These are phyloP conservation scores for Tragelaphus buxtoni DNA, from an alignment of 2,113 vertebrate species.

Conservation along the genomic window DNA sequence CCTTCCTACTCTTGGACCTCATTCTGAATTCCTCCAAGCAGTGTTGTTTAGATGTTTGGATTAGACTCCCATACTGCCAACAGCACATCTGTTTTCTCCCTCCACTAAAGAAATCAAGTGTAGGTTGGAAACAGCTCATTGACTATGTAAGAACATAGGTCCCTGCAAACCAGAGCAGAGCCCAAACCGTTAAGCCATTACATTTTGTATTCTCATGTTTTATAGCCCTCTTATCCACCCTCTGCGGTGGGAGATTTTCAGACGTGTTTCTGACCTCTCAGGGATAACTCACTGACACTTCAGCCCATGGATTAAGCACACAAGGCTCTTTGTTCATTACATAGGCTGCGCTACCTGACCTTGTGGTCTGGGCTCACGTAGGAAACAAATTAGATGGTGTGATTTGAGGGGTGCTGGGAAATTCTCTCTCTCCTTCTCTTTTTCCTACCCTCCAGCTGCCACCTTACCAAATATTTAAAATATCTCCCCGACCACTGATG, in stretches of 20 bases:
- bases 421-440: background rate
- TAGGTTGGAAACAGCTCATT: conserved; percentile 68
- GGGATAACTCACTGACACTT: conserved; percentile 13
- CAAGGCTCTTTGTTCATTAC: conserved; percentile 26
- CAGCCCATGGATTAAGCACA: background rate
- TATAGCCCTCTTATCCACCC: conserved; percentile 70
- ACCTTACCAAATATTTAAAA: background rate
- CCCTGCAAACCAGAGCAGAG: conserved; percentile 70
- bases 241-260: conserved; percentile 49
- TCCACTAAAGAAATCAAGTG: conserved; percentile 26
- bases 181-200: conserved; percentile 73
- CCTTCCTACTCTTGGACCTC: conserved; percentile 1
- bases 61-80: conserved; percentile 16
- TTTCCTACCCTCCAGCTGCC: background rate
- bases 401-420: background rate
- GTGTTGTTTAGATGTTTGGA: background rate
- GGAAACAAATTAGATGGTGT: conserved; percentile 39
- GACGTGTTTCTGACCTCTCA: conserved; percentile 59
- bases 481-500: background rate
- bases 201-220: conserved; percentile 61
- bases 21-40: conserved; percentile 7
- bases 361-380: background rate
- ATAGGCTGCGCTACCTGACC: background rate
- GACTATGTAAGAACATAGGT: conserved; percentile 72
- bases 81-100: conserved; percentile 48